Percentiles rank a stretch among this genome's conserved stretches.
Evolutionary conservation across 1,140 invertebrate genomes (phyloP).

Genomic region (Brachionus paranguensis): DNA sequence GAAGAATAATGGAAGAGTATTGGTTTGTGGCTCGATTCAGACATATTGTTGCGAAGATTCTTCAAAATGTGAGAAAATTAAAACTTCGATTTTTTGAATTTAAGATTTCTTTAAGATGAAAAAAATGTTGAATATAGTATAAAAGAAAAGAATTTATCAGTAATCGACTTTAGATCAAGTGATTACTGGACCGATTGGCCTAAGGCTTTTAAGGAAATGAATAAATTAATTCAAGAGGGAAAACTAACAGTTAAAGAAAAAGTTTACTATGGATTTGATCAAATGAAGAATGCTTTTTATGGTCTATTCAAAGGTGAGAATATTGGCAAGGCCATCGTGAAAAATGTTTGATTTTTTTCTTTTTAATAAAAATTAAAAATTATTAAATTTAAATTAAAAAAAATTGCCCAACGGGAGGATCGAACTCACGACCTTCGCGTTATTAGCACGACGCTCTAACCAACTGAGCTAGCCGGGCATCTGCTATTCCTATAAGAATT

Average conservation of each 20-base stretch:
- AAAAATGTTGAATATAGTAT: conserved; percentile 40
- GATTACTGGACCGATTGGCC: conserved; percentile 51
- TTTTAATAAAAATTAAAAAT: background rate
- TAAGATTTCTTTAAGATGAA: background rate
- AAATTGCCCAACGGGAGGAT: conserved; percentile 26
- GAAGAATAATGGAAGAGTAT: conserved; percentile 42
- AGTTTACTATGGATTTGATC: conserved; percentile 62
- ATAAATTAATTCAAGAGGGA: conserved; percentile 47
- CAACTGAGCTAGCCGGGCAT: conserved; percentile 23
- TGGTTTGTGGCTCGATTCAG: conserved; percentile 44
- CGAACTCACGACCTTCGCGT: conserved; percentile 31
- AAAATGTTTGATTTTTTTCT: conserved; percentile 43
- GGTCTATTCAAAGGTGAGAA: conserved; percentile 62
- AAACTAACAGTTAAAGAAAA: conserved; percentile 62
- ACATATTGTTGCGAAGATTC: conserved; percentile 40
- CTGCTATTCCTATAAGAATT: background rate
- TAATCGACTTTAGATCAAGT: conserved; percentile 42
- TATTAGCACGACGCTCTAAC: conserved; percentile 34
- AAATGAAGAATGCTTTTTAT: conserved; percentile 62
- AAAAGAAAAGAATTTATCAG: conserved; percentile 41
- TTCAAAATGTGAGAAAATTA: background rate
- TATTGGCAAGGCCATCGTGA: conserved; percentile 62
- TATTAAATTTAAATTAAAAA: background rate
- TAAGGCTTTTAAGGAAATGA: conserved; percentile 61
- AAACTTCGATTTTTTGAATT: background rate